Conservation (phyloP, 2,113 vertebrate genomes). For the Opisthocomus hoazin region DNA sequence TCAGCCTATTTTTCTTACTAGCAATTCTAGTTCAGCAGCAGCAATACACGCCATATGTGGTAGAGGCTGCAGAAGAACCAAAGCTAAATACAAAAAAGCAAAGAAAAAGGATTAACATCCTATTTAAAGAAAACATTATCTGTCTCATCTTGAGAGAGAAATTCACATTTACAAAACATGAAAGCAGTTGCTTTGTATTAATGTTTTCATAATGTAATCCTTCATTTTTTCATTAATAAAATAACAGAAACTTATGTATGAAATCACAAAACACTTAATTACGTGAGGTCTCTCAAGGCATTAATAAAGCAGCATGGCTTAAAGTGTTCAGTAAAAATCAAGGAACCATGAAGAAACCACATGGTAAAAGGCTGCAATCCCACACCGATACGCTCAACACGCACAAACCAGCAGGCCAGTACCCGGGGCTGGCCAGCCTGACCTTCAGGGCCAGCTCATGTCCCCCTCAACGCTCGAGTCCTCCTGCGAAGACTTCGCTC, state of each 20-base stretch:
- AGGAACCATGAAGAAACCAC: neutral
- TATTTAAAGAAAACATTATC: neutral
- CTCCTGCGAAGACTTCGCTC: neutral
- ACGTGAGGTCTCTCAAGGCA: neutral
- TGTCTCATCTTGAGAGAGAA: neutral
- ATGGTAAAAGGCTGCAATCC: neutral
- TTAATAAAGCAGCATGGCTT: neutral
- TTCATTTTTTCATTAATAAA: neutral
- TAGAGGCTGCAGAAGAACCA: neutral
- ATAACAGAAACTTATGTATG: neutral
- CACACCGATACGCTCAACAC: neutral
- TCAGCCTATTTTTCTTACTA: neutral
- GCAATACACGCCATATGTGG: neutral
- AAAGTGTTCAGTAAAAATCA: neutral
- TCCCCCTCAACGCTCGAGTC: rapidly evolving
- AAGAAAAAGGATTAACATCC: neutral
- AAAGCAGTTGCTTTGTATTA: neutral
- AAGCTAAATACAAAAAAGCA: neutral
- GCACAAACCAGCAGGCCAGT: neutral
- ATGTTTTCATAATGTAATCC: neutral
- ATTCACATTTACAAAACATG: neutral
- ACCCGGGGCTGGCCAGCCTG: neutral
- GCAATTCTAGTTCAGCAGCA: neutral
- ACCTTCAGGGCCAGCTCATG: neutral
- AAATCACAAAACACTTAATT: neutral